Percentiles rank a stretch among this genome's conserved stretches.
These are phyloP conservation scores for Erebia ligea DNA, from an alignment of 2,888 invertebrate species.

Conservation along the genomic window DNA sequence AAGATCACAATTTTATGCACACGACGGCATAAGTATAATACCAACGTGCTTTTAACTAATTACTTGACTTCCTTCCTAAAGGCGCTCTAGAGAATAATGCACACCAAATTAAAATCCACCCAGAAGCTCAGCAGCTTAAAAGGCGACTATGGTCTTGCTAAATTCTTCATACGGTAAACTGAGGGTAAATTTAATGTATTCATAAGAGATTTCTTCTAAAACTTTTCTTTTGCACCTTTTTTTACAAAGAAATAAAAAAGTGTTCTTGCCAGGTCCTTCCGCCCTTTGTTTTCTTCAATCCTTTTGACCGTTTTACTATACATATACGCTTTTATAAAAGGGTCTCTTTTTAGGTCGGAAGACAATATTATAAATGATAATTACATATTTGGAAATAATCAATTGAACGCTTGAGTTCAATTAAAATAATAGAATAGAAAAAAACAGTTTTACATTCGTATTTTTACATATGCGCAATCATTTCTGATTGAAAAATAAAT, in stretches of 20 bases:
- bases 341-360: not conserved
- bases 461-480: too few species aligned
- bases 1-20: slow-evolving; percentile 14
- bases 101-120: slow-evolving; percentile 20
- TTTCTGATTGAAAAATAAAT: too few species aligned
- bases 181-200: not conserved
- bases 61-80: slow-evolving; percentile 16
- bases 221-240: not conserved
- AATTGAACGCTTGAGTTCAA: too few species aligned
- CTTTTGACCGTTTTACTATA: not conserved
- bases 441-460: too few species aligned
- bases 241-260: not conserved
- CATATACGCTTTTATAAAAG: not conserved
- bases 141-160: slow-evolving; percentile 7
- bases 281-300: slow-evolving; percentile 8
- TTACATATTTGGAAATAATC: too few species aligned
- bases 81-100: slow-evolving; percentile 20
- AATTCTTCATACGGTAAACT: slow-evolving; percentile 14
- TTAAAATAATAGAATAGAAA: too few species aligned
- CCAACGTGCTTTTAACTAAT: slow-evolving; percentile 12
- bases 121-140: slow-evolving; percentile 12
- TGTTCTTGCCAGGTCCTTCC: not conserved
- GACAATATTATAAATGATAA: not conserved
- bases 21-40: not conserved
- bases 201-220: slow-evolving; percentile 7